These are phyloP conservation scores for Lytechinus pictus DNA, from an alignment of 35 echinoderm and acorn worm species.

Conservation along the genomic window DNA sequence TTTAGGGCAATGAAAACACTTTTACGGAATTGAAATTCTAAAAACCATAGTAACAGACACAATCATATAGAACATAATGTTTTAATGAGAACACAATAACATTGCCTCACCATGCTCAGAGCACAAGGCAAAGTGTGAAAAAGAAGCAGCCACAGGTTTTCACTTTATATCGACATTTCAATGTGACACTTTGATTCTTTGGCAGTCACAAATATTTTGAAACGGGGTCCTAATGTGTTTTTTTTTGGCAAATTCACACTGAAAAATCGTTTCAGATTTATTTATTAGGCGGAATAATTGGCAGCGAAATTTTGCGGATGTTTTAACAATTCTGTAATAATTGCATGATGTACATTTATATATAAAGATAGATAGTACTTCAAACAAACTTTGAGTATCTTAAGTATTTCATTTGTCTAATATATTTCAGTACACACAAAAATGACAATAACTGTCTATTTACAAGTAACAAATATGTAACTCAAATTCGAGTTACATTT, in stretches of 20 bases:
- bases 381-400: slow-evolving; percentile 56
- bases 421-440: slow-evolving; percentile 58
- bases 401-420: slow-evolving; percentile 58
- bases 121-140: not conserved
- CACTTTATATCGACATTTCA: not conserved
- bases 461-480: slow-evolving; percentile 52
- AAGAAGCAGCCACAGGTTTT: not conserved
- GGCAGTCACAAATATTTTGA: not conserved
- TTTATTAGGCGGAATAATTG: not conserved
- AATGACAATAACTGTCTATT: slow-evolving; percentile 47
- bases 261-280: not conserved
- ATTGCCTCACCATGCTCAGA: not conserved
- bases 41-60: not conserved
- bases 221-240: not conserved
- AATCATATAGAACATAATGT: not conserved
- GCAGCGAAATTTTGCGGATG: not conserved
- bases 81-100: not conserved
- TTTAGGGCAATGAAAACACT: not conserved
- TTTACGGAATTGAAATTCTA: not conserved
- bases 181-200: not conserved
- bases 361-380: slow-evolving; percentile 56
- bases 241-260: not conserved
- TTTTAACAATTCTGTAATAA: slow-evolving; percentile 36
- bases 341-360: slow-evolving; percentile 52
- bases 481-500: slow-evolving; percentile 33